Evolutionary conservation across 2,888 invertebrate genomes (phyloP), one percentile per base, ranked within the genome.

Genomic region (Caenorhabditis panamensis): DNA sequence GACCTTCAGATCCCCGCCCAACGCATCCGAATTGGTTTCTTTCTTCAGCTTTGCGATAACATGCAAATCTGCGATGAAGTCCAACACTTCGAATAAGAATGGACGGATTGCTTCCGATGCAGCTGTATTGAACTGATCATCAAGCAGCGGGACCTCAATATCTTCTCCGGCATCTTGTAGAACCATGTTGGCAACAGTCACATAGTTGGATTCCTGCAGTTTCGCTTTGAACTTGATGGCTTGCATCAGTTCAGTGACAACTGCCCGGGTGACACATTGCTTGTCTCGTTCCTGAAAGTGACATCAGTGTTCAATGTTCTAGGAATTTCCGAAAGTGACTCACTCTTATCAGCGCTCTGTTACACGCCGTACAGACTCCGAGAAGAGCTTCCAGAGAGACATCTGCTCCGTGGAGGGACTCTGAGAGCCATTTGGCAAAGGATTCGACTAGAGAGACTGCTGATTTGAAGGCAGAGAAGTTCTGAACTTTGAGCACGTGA

Each of bases 391-490:
- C 91, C 44, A 93, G 91, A 88, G 95, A 94, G 77, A 98, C 92
- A 62, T 94, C 94, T 86, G 95, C 95, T 91, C 95, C 95, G 92
- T 97, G 96, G 77, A 98, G 94, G n/a, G 95, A 94, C 92, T 95
- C 95, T 91, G 96, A 95, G 77, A 98, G 92, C 83, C 97, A 94
- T 93, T 98, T 98, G 0, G 97, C 95, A 91, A 97, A 96, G 1
- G 97, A 96, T 91, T 98, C 98, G 91, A 97, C 96, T 5, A 97
- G 96, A 90, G 97, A 96, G 88, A 98, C 92, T 84, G 97, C 94
- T 20, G 94, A 94, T 90, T 95, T 96, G 87, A 94, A 94, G 88
- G 94, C 94, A 28, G 94, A 93, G 56, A 96, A 95, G 24, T 94
- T 94, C 11, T 96, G 96, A 61, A 97, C 94, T 91, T 95, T 94